These are phyloP conservation scores for Suillia variegata DNA, from an alignment of 2,888 invertebrate species.

Conservation along the genomic window DNA sequence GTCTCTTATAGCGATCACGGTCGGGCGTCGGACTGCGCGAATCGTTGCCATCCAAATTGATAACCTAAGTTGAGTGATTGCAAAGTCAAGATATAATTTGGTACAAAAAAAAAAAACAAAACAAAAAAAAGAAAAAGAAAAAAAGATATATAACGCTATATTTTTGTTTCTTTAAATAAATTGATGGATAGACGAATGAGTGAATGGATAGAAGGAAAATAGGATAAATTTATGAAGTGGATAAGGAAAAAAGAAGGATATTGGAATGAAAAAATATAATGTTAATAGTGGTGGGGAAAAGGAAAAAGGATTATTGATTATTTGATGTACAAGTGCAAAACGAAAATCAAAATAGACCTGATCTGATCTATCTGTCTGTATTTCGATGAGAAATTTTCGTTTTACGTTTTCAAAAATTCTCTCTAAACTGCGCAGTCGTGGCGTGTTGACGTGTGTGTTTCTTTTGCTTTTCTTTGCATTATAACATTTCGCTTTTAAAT, in stretches of 20 bases:
- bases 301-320: conserved; percentile 8
- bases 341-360: conserved; percentile 20
- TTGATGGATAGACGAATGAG: conserved; percentile 18
- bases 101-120: conserved; percentile 38
- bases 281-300: conserved; percentile 5
- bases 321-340: conserved; percentile 18
- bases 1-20: conserved; percentile 62
- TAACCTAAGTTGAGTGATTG: conserved; percentile 49
- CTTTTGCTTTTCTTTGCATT: conserved; percentile 14
- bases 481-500: conserved; percentile 22
- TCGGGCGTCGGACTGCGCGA: conserved; percentile 65
- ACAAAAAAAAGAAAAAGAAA: conserved; percentile 28
- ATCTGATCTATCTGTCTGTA: too few species aligned
- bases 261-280: conserved; percentile 8
- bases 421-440: conserved; percentile 34
- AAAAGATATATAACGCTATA: too few species aligned
- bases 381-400: conserved; percentile 11
- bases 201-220: conserved; percentile 5
- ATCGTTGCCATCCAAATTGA: conserved; percentile 65
- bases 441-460: conserved; percentile 59
- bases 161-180: conserved; percentile 39
- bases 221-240: not conserved
- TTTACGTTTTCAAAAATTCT: conserved; percentile 11
- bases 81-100: conserved; percentile 39
- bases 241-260: not conserved